Evolutionary conservation across 2,888 invertebrate species (phyloP).

Genomic region (Drosophila peninsularis): DNA sequence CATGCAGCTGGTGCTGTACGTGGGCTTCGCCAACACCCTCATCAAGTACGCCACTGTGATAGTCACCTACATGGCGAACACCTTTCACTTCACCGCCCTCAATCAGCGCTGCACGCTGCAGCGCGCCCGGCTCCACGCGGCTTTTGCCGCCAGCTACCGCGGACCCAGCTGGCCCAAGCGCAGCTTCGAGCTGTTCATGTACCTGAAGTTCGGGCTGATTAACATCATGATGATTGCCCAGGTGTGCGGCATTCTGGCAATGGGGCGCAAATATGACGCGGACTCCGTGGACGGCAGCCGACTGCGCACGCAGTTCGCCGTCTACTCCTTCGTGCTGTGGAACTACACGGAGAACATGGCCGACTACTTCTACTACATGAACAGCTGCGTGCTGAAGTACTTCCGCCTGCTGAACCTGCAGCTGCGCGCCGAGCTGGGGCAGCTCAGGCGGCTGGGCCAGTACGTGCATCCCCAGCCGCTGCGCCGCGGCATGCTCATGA

Average conservation of each 20-base stretch:
- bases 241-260: constrained; percentile 62
- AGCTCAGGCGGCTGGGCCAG: constrained; percentile 22
- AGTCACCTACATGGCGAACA: constrained; percentile 73
- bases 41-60: constrained; percentile 76
- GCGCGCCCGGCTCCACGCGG: constrained; percentile 63
- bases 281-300: constrained; percentile 1
- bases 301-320: constrained; percentile 63
- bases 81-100: constrained; percentile 63
- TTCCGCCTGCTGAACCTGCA: constrained; percentile 66
- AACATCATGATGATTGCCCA: constrained; percentile 77
- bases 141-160: constrained; percentile 42
- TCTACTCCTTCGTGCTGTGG: constrained; percentile 77
- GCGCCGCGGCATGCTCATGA: constrained; percentile 37
- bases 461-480: background rate
- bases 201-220: constrained; percentile 71
- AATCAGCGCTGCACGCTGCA: constrained; percentile 56
- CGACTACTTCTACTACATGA: constrained; percentile 76
- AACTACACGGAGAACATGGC: constrained; percentile 82
- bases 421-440: constrained; percentile 26
- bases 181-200: constrained; percentile 68
- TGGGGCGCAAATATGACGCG: background rate
- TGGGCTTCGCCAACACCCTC: constrained; percentile 70
- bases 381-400: constrained; percentile 67
- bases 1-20: constrained; percentile 67
- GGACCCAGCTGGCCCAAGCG: constrained; percentile 44